Evolutionary conservation across 2,797 vertebrate species (phyloP).

Genomic region (Microctenopoma stevenorrisi): DNA sequence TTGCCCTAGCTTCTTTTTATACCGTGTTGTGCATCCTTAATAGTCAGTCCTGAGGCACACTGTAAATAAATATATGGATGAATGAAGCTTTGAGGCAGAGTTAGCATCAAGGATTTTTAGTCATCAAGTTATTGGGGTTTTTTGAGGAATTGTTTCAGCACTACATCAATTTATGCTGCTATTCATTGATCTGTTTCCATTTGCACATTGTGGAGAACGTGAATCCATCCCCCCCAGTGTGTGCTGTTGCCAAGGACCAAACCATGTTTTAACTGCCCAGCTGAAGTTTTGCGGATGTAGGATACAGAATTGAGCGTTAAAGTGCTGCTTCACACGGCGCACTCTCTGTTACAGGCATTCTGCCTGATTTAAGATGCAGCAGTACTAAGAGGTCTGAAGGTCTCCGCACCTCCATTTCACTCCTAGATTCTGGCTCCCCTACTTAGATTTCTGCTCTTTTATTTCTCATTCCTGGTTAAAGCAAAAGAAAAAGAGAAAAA

Average conservation of each 20-base stretch:
- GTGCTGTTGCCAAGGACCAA: background rate
- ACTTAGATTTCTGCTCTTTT: slow-evolving; percentile 28
- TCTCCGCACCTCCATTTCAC: slow-evolving; percentile 40
- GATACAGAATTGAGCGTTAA: slow-evolving; percentile 13
- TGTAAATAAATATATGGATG: too few species aligned
- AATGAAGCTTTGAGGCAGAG: too few species aligned
- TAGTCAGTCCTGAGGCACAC: too few species aligned
- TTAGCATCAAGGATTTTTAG: too few species aligned
- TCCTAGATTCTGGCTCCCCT: slow-evolving; percentile 20
- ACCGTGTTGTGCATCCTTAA: too few species aligned
- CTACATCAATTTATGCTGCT: background rate
- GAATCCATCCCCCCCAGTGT: slow-evolving; percentile 25
- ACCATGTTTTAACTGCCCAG: background rate
- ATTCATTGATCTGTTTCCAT: slow-evolving; percentile 13
- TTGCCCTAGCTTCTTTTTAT: too few species aligned
- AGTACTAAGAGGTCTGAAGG: slow-evolving; percentile 45
- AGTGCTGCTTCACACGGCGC: slow-evolving; percentile 1
- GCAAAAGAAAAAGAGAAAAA: slow-evolving; percentile 4
- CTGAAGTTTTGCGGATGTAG: background rate
- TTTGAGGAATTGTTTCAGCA: too few species aligned
- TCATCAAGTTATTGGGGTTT: too few species aligned
- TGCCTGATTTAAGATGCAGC: slow-evolving; percentile 59
- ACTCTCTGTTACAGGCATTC: slow-evolving; percentile 2
- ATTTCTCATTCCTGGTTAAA: slow-evolving; percentile 40
- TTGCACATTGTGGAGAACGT: background rate